Conservation (phyloP, 2,888 invertebrate genomes). For the Chrysolina oricalcia region DNA sequence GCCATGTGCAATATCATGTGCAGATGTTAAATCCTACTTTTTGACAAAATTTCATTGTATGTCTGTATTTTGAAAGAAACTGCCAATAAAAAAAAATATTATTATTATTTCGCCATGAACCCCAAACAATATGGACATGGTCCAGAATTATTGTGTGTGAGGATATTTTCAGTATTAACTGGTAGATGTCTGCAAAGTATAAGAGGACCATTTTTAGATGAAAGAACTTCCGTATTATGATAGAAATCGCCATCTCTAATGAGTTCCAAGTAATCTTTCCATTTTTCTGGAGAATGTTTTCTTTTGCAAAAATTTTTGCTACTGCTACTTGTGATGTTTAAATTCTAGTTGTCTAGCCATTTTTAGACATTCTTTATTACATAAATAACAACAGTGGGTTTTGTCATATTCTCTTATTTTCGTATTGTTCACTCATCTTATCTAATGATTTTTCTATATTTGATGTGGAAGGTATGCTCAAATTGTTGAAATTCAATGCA, state of each 20-base stretch:
- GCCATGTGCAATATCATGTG: too few species aligned
- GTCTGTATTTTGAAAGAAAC: too few species aligned
- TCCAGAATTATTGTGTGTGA: slow-evolving; percentile 29
- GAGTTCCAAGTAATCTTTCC: slow-evolving; percentile 19
- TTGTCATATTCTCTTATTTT: background rate
- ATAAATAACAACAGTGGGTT: background rate
- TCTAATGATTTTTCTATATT: too few species aligned
- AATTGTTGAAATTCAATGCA: too few species aligned
- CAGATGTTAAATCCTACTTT: too few species aligned
- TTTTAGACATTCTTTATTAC: background rate
- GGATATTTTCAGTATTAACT: background rate
- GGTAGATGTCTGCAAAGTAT: slow-evolving; percentile 15
- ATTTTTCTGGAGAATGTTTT: slow-evolving; percentile 10
- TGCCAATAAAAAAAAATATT: too few species aligned
- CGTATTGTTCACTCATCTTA: background rate
- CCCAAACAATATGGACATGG: slow-evolving; percentile 38
- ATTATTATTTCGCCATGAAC: slow-evolving; percentile 34
- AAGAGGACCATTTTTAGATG: slow-evolving; percentile 19
- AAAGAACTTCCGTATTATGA: slow-evolving; percentile 26
- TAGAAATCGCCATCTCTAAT: slow-evolving; percentile 26
- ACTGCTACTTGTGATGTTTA: slow-evolving; percentile 16
- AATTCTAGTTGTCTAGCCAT: slow-evolving; percentile 17
- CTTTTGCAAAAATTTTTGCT: slow-evolving; percentile 19
- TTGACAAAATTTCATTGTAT: too few species aligned
- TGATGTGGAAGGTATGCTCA: too few species aligned